phyloP scores from a whole-genome alignment of 2,888 invertebrate genomes.

The Lasius fuliginosus region DNA sequence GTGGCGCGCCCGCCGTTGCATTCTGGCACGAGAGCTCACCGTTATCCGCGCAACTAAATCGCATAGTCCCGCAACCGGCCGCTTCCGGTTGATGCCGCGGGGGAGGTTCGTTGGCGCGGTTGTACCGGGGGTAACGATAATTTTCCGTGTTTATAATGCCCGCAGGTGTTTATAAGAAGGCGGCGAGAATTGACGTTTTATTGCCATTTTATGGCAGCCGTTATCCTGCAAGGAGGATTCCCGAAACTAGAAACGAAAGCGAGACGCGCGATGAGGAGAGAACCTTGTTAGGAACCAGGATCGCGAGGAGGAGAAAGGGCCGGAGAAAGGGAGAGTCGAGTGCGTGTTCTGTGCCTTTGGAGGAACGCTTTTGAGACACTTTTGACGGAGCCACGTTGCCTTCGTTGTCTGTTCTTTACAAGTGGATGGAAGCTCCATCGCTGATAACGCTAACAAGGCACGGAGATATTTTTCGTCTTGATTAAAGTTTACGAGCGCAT shows the following conservation, averaged over 20 bases:
- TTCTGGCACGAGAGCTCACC: constrained; percentile 59
- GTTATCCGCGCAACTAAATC: constrained; percentile 56
- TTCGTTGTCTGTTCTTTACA: constrained; percentile 34
- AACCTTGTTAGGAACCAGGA: constrained; percentile 15
- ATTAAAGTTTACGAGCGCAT: constrained; percentile 44
- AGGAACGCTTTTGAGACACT: constrained; percentile 25
- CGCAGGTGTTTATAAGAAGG: constrained; percentile 76
- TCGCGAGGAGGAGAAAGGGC: background rate
- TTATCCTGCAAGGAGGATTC: constrained; percentile 74
- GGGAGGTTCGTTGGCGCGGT: constrained; percentile 32
- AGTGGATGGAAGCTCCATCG: constrained; percentile 28
- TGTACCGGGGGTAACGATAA: constrained; percentile 71
- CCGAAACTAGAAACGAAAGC: constrained; percentile 78
- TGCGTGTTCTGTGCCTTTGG: constrained; percentile 21
- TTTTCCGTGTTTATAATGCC: constrained; percentile 78
- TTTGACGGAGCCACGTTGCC: constrained; percentile 45
- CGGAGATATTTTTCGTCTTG: constrained; percentile 52
- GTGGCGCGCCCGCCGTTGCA: constrained; percentile 29
- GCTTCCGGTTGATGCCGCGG: constrained; percentile 56
- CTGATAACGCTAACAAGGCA: constrained; percentile 75
- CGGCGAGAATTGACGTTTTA: constrained; percentile 74
- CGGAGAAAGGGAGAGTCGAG: constrained; percentile 13
- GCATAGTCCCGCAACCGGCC: constrained; percentile 45
- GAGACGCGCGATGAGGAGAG: constrained; percentile 39
- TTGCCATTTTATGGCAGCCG: constrained; percentile 77